These are phyloP conservation scores for Diadegma fenestrale DNA, from an alignment of 2,888 invertebrate genomes.

Conservation along the genomic window DNA sequence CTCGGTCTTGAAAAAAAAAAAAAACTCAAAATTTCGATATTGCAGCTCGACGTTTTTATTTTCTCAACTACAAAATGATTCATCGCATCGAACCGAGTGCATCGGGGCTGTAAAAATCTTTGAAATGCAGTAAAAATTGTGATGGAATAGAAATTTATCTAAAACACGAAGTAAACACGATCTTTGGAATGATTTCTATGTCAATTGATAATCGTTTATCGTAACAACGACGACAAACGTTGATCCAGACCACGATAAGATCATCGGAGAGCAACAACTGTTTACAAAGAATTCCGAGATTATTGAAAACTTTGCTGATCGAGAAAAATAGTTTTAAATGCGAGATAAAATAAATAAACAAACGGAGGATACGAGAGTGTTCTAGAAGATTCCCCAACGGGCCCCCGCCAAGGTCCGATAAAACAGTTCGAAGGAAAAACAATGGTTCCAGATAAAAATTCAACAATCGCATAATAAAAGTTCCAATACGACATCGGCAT, in stretches of 20 bases:
- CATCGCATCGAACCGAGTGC: not conserved
- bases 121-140: not conserved
- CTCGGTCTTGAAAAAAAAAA: not conserved
- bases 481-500: not conserved
- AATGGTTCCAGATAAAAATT: slow-evolving; percentile 15
- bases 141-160: slow-evolving; percentile 4
- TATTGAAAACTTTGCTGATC: not conserved
- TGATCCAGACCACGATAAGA: not conserved
- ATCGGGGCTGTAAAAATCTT: not conserved
- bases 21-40: no score
- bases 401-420: not conserved
- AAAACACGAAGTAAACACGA: not conserved
- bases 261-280: not conserved
- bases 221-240: not conserved
- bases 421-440: not conserved
- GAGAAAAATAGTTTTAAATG: not conserved
- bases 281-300: not conserved
- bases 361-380: not conserved
- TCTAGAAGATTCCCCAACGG: not conserved
- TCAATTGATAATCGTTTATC: slow-evolving; percentile 4
- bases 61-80: not conserved
- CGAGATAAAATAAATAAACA: slow-evolving; percentile 2
- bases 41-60: not conserved
- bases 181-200: not conserved
- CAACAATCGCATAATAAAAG: not conserved